A percentile compares a stretch with the other conserved stretches of the same genome.
phyloP scores from a whole-genome alignment of 92 coral and sea anemone genomes.

The Pocillopora meandrina region DNA sequence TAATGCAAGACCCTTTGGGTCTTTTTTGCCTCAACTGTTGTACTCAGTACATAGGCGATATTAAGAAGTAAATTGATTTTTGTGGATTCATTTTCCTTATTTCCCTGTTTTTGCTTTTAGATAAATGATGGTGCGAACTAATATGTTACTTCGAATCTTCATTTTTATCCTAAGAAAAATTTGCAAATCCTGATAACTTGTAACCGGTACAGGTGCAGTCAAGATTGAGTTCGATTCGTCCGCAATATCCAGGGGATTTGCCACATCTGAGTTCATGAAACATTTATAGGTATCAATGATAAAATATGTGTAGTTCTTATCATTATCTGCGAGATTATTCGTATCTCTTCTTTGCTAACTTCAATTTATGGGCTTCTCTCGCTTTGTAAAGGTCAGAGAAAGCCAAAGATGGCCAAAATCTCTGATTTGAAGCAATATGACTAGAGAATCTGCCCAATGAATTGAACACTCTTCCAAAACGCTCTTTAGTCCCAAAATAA shows the following conservation, averaged over 20 bases:
- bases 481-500: background rate
- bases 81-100: background rate
- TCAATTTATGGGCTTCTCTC: background rate
- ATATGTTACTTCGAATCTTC: background rate
- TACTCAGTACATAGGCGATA: too few species aligned
- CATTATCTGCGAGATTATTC: background rate
- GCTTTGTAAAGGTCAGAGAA: background rate
- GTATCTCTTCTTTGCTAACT: conserved; percentile 15
- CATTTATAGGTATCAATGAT: conserved; percentile 7
- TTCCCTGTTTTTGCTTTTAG: background rate
- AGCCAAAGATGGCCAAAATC: background rate
- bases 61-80: too few species aligned
- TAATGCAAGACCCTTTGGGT: too few species aligned
- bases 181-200: background rate
- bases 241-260: background rate
- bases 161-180: background rate
- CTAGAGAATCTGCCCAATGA: background rate
- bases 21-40: too few species aligned
- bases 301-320: background rate
- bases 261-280: conserved; percentile 2
- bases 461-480: background rate
- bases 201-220: background rate
- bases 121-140: background rate
- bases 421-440: background rate
- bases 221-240: background rate